A percentile compares a stretch with the other conserved stretches of the same genome.
These are phyloP conservation scores for Apodemia mormo DNA, from an alignment of 2,888 invertebrate species.

Conservation along the genomic window DNA sequence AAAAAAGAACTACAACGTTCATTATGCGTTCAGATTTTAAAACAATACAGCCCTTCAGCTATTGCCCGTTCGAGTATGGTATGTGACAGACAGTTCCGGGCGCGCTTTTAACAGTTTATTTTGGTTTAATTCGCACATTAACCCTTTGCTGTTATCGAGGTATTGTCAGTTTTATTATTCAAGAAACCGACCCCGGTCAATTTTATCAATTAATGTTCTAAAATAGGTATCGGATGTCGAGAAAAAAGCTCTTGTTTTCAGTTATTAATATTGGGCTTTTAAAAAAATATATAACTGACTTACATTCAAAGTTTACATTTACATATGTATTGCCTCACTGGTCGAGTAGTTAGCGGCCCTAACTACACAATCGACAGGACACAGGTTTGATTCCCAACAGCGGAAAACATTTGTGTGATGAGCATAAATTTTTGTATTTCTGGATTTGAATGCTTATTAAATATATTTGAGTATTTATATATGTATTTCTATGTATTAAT, in stretches of 20 bases:
- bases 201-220: background rate
- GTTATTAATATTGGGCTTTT: no score
- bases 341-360: no score
- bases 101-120: conserved; percentile 67
- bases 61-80: conserved; percentile 72
- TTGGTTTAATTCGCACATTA: conserved; percentile 54
- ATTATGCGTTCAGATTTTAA: conserved; percentile 72
- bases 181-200: conserved; percentile 20
- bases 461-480: no score
- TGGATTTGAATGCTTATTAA: no score
- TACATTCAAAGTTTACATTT: no score
- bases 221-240: background rate
- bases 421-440: no score
- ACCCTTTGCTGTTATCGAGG: conserved; percentile 41
- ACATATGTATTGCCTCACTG: no score
- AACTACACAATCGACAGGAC: no score
- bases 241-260: background rate
- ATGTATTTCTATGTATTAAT: no score
- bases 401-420: no score
- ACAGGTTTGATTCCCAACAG: no score
- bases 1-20: conserved; percentile 61
- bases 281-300: no score
- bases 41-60: conserved; percentile 74
- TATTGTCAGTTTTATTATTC: conserved; percentile 54
- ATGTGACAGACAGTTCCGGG: conserved; percentile 68